Percentiles rank a stretch among this genome's conserved stretches.
Evolutionary conservation across 2,797 vertebrate genomes (phyloP).

Genomic region (Acrocephalus scirpaceus): DNA sequence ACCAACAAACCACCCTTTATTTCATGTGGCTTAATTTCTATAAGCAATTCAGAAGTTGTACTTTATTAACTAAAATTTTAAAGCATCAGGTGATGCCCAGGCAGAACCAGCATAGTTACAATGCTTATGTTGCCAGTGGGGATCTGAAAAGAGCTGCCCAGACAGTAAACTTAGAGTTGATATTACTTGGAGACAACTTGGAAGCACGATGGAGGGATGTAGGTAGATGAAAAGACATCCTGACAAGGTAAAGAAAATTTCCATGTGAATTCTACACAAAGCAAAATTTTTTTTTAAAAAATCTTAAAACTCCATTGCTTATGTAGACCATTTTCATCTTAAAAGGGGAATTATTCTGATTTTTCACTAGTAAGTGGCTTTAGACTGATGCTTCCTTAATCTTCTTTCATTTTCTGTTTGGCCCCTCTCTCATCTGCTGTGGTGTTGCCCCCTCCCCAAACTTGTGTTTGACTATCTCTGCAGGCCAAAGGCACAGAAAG

Average conservation of each 20-base stretch:
- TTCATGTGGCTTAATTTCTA: background rate
- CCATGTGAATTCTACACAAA: background rate
- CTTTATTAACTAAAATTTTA: background rate
- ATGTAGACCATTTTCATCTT: background rate
- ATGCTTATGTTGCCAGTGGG: background rate
- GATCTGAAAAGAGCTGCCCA: background rate
- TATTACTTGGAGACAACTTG: background rate
- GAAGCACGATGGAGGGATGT: background rate
- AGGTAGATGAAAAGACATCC: background rate
- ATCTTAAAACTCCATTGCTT: background rate
- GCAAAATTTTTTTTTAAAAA: no score
- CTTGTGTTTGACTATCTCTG: background rate
- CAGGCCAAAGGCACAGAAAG: background rate
- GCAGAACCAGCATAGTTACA: background rate
- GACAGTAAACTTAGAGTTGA: background rate
- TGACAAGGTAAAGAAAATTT: background rate
- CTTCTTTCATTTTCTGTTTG: background rate
- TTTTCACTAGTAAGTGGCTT: background rate
- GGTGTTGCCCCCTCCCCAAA: background rate
- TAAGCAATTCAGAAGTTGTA: background rate
- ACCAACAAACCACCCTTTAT: background rate
- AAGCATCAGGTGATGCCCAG: background rate
- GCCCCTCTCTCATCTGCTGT: background rate
- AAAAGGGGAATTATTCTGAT: background rate
- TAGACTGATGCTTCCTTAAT: background rate